Conservation (phyloP, 2,888 invertebrate genomes). For the Pyrocoelia pectoralis region DNA sequence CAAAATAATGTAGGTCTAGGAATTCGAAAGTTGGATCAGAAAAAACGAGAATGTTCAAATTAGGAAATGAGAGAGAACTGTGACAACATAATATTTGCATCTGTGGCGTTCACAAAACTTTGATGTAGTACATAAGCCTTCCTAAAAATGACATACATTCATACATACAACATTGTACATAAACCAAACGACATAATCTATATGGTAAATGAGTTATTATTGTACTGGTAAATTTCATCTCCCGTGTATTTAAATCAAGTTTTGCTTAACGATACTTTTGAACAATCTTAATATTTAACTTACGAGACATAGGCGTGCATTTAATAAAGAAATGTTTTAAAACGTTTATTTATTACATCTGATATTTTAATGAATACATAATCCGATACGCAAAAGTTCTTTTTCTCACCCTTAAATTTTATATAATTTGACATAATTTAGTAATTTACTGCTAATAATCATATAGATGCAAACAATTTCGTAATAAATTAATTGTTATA, state of each 20-base stretch:
- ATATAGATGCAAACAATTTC: constrained; percentile 22
- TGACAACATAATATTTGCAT: too few relatives aligned
- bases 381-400: constrained; percentile 27
- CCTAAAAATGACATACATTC: constrained; percentile 16
- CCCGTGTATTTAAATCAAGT: constrained; percentile 37
- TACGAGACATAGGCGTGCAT: constrained; percentile 41
- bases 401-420: too few relatives aligned
- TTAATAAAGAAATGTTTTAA: constrained; percentile 20
- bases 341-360: constrained; percentile 33
- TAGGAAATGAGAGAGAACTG: too few relatives aligned
- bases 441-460: constrained; percentile 12
- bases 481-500: constrained; percentile 29
- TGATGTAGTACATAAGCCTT: constrained; percentile 11
- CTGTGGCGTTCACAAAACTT: too few relatives aligned
- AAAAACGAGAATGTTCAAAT: too few relatives aligned
- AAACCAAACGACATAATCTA: constrained; percentile 34
- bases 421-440: constrained; percentile 16
- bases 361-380: constrained; percentile 25
- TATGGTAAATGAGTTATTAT: constrained; percentile 35
- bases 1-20: too few relatives aligned
- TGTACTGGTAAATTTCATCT: constrained; percentile 33
- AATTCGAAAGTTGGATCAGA: too few relatives aligned
- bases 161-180: constrained; percentile 15
- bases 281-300: constrained; percentile 36
- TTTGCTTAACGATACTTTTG: constrained; percentile 35